Evolutionary conservation across 2,888 invertebrate species (phyloP), one percentile per base, ranked within the genome.

Genomic region (Spodoptera exigua): DNA sequence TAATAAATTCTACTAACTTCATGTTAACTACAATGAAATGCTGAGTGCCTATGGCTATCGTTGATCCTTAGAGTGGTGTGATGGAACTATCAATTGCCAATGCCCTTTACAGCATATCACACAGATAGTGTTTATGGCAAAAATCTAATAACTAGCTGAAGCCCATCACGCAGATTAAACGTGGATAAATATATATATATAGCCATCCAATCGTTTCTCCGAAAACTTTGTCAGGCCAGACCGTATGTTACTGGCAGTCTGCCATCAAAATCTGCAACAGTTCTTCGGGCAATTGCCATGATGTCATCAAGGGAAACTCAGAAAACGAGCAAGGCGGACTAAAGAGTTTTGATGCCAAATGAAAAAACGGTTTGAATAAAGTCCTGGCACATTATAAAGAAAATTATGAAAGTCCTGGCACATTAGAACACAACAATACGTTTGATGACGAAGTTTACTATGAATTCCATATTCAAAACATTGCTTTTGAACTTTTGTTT

Each of bases 151-250:
- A 46, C 32, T 43, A 46, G 55, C 34, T 55, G 60, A 46, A 40
- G 17, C 45, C 48, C 41, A 56, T 52, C 76, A 78, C 52, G 59
- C 49, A 61, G 14, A 35, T 11, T 61, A 49, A 49, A 44, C 58
- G 63, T 77, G 74, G 36, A 55, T 51, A 53, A 35, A 52, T 73
- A 76, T 65, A 71, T 65, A 63, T 74, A 74, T 58, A 18, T 7
- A 34, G 5, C 27, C 27, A 27, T 44, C 58, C 46, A 63, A 64
- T 51, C 44, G 40, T 61, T 76, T 70, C 70, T 58, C 40, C 17
- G 70, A 70, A 70, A 70, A 63, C 47, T 36, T 62, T 51, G 64
- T 70, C 66, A 64, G 60, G 34, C 45, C 49, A 61, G 61, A 63
- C 64, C 43, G 61, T 52, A 61, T 58, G 39, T 58, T 55, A 35